Evolutionary conservation across 1,140 invertebrate species (phyloP), one percentile per base, ranked within the genome.

Genomic region (Drosophila burlai): DNA sequence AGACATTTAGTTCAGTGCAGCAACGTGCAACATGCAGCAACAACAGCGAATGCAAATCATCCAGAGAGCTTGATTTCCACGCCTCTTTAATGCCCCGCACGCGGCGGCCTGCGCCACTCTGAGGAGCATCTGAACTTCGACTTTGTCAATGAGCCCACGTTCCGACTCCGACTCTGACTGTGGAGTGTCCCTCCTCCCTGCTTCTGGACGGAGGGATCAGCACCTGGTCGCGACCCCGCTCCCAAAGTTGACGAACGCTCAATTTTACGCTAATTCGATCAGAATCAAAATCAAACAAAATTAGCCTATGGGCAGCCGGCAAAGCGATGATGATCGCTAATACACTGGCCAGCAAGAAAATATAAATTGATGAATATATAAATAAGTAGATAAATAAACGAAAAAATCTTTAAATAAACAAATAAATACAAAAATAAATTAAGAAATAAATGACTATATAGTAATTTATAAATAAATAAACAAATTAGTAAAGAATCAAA

Each of bases 231-330:
- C 78, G 59, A 85, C 82, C 47, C 63, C 67, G 45, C 67, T 68
- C 59, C 65, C 46, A 76, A 68, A 87, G 63, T 76, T 82, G 83
- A 72, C 82, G 79, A 87, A 80, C 84, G 84, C 80, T 75, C 84
- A 81, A 83, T 89, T 89, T 89, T 89, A 82, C 83, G 83, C 83
- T 87, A 87, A 87, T 89, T 89, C 81, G 81, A 89, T 89, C 83
- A 82, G 76, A 83, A 80, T 63, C 83, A 86, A 86, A 89, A 89
- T 89, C 84, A 89, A 89, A 89, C 85, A 89, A 89, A 89, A 87
- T 87, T 83, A 87, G 58, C 73, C 68, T 58, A 54, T 24, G 67
- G 62, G 54, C 13, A 62, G 64, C 29, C 54, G 47, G 65, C 63
- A 42, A 73, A 82, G 74, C 83, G 72, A 78, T 81, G 61, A 84